A percentile compares a stretch with the other conserved stretches of the same genome.
These are phyloP conservation scores for Hydrozoanthus gracilis DNA, from an alignment of 92 coral and sea anemone genomes.

Conservation along the genomic window DNA sequence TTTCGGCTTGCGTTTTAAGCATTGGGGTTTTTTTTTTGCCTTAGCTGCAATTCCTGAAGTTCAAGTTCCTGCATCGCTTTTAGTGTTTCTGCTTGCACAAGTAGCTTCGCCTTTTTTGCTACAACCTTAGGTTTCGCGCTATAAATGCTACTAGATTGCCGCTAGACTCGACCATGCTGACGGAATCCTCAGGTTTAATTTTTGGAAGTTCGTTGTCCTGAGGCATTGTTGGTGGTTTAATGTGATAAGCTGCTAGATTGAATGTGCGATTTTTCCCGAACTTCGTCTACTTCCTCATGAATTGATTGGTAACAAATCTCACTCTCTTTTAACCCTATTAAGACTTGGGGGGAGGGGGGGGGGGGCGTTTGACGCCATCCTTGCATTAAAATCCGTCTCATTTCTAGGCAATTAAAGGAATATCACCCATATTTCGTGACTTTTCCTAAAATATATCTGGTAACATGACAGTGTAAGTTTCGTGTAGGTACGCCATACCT, in stretches of 20 bases:
- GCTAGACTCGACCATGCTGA: constrained; percentile 34
- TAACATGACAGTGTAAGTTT: too few species aligned
- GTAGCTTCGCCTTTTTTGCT: constrained; percentile 46
- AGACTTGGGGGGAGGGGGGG: too few species aligned
- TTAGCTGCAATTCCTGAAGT: constrained; percentile 36
- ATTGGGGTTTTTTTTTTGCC: constrained; percentile 46
- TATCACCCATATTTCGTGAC: too few species aligned
- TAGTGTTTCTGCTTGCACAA: constrained; percentile 30
- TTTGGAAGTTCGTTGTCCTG: constrained; percentile 13
- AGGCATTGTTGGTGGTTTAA: constrained; percentile 18
- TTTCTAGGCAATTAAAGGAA: too few species aligned
- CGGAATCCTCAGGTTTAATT: constrained; percentile 49
- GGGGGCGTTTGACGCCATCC: too few species aligned
- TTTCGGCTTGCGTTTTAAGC: constrained; percentile 23
- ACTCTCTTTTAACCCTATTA: too few species aligned
- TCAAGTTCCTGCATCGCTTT: constrained; percentile 47
- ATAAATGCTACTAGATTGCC: constrained; percentile 21
- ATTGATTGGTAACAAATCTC: constrained; percentile 17
- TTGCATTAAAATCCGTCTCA: too few species aligned
- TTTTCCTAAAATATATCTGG: too few species aligned
- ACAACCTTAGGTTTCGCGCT: constrained; percentile 51
- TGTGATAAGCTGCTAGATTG: too few species aligned
- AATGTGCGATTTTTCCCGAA: constrained; percentile 42
- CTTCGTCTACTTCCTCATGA: constrained; percentile 48
- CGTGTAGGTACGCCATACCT: too few species aligned